These are phyloP conservation scores for Leptinotarsa tumamoca DNA, from an alignment of 2,888 invertebrate genomes.

Conservation along the genomic window DNA sequence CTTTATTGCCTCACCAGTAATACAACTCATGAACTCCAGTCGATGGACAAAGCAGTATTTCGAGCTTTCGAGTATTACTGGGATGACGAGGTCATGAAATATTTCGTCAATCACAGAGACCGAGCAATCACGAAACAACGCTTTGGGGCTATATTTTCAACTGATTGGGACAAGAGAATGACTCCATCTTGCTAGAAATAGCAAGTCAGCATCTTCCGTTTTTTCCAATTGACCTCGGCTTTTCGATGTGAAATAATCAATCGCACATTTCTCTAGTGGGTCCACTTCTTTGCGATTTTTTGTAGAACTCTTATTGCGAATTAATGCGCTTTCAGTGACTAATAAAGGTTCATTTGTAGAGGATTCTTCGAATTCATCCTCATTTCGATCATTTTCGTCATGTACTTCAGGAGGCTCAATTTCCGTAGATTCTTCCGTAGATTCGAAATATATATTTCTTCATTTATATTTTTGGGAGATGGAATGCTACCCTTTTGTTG, in stretches of 20 bases:
- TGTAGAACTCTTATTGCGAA: background rate
- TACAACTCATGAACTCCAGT: constrained; percentile 60
- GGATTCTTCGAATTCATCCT: background rate
- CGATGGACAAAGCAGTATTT: background rate
- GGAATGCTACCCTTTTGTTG: background rate
- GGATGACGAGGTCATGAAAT: constrained; percentile 49
- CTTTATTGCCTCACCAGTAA: constrained; percentile 58
- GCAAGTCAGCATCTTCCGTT: constrained; percentile 3
- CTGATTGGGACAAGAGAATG: constrained; percentile 44
- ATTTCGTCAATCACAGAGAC: too few species aligned
- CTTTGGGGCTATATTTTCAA: constrained; percentile 21
- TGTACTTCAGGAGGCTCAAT: background rate
- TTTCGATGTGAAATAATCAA: constrained; percentile 10
- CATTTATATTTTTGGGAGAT: background rate
- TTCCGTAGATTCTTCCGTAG: background rate
- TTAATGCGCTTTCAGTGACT: background rate
- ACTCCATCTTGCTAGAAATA: constrained; percentile 35
- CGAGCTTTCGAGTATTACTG: constrained; percentile 55
- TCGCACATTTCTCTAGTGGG: background rate
- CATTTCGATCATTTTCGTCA: background rate
- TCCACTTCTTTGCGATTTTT: background rate
- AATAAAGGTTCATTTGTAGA: background rate
- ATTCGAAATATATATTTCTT: background rate
- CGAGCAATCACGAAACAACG: constrained; percentile 11
- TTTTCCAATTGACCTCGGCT: background rate